These are phyloP conservation scores for Chymomyza procnemis DNA, from an alignment of 2,888 invertebrate species.

Conservation along the genomic window DNA sequence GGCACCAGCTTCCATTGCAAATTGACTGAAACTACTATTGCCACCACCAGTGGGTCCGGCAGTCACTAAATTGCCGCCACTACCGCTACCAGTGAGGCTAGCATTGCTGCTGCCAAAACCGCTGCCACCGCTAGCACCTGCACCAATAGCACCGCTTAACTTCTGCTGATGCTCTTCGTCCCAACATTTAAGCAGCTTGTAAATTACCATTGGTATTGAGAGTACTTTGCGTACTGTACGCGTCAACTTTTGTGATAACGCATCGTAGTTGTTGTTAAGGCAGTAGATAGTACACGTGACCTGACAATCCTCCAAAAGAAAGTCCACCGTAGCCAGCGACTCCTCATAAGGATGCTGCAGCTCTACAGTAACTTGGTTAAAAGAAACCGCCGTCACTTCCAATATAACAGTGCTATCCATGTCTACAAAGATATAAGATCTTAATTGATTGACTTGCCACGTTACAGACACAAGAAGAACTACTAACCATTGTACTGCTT, in stretches of 20 bases:
- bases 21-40: conserved; percentile 21
- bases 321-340: conserved; percentile 94
- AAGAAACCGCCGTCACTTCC: conserved; percentile 93
- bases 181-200: conserved; percentile 92
- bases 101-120: conserved; percentile 25
- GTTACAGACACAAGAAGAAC: background rate
- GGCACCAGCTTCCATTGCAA: conserved; percentile 21
- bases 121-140: conserved; percentile 28
- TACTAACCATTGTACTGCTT: conserved; percentile 83
- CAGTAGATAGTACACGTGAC: conserved; percentile 88
- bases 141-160: conserved; percentile 60
- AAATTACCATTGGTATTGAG: conserved; percentile 94
- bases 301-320: conserved; percentile 89
- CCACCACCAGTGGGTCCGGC: background rate
- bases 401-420: conserved; percentile 85
- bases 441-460: background rate
- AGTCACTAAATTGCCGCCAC: conserved; percentile 10
- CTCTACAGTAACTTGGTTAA: conserved; percentile 92
- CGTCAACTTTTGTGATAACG: conserved; percentile 78
- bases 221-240: conserved; percentile 91
- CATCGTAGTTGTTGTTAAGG: conserved; percentile 79
- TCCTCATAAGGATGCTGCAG: conserved; percentile 96
- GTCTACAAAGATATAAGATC: conserved; percentile 74
- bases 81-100: conserved; percentile 21
- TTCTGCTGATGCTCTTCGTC: conserved; percentile 85